Evolutionary conservation across 2,113 vertebrate species (phyloP).

Genomic region (Mohoua ochrocephala): DNA sequence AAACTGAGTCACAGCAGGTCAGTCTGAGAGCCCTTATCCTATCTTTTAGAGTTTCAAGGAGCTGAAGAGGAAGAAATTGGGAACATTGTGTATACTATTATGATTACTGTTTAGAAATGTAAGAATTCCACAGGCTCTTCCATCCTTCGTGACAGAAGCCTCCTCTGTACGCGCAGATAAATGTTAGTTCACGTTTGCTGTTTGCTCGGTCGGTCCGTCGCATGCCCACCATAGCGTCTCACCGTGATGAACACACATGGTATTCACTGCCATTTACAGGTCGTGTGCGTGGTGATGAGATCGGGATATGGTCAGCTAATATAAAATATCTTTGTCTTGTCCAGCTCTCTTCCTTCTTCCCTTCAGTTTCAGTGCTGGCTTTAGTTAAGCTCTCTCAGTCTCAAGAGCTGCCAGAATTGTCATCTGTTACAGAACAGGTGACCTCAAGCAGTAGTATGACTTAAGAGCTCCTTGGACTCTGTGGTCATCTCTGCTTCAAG

Average conservation of each 20-base stretch:
- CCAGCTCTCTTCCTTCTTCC: background rate
- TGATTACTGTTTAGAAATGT: background rate
- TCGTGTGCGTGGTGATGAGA: background rate
- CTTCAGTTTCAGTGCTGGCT: slow-evolving; percentile 16
- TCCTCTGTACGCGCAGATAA: background rate
- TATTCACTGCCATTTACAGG: background rate
- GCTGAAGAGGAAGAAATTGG: background rate
- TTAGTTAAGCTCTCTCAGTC: slow-evolving; percentile 31
- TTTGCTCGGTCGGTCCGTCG: background rate
- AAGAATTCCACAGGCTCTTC: background rate
- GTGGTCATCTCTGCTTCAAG: slow-evolving; percentile 49
- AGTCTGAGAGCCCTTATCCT: background rate
- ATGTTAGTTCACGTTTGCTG: background rate
- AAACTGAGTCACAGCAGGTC: background rate
- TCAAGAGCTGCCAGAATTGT: slow-evolving; percentile 14
- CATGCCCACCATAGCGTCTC: background rate
- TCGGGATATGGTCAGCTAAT: background rate
- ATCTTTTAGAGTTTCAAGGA: background rate
- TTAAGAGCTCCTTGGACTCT: background rate
- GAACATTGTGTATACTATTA: background rate
- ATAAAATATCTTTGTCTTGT: background rate
- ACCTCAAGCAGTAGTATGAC: slow-evolving; percentile 28
- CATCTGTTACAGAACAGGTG: slow-evolving; percentile 44
- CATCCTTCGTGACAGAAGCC: background rate
- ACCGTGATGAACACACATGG: background rate